These are phyloP conservation scores for Pedionomus torquatus DNA, from an alignment of 2,113 vertebrate genomes.

Conservation along the genomic window DNA sequence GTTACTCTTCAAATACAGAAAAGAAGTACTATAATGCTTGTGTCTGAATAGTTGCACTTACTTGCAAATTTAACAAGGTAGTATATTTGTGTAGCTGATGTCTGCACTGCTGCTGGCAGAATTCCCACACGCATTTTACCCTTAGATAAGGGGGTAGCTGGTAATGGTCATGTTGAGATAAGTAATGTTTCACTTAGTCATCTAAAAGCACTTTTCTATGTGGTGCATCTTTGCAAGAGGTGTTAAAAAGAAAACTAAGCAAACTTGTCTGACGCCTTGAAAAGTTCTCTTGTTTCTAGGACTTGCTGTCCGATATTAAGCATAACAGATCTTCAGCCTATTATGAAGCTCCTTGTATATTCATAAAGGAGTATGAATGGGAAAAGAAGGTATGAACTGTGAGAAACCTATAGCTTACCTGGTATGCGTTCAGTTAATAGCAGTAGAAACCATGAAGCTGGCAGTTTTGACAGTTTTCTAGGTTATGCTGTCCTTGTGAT, in stretches of 20 bases:
- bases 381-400: background rate
- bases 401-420: background rate
- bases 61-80: background rate
- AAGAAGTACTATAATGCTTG: background rate
- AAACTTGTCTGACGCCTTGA: background rate
- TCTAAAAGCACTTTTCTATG: background rate
- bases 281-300: background rate
- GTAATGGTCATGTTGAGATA: background rate
- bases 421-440: background rate
- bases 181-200: background rate
- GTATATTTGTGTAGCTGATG: background rate
- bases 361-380: background rate
- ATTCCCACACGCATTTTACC: background rate
- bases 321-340: background rate
- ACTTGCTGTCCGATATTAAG: background rate
- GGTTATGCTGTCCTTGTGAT: background rate
- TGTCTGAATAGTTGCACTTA: background rate
- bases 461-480: background rate
- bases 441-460: background rate
- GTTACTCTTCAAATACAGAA: background rate
- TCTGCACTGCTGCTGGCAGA: background rate
- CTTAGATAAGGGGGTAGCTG: conserved; percentile 12
- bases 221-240: background rate
- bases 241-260: background rate
- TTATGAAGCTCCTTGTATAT: background rate